phyloP scores from a whole-genome alignment of 2,888 invertebrate genomes.

The Furcula furcula region DNA sequence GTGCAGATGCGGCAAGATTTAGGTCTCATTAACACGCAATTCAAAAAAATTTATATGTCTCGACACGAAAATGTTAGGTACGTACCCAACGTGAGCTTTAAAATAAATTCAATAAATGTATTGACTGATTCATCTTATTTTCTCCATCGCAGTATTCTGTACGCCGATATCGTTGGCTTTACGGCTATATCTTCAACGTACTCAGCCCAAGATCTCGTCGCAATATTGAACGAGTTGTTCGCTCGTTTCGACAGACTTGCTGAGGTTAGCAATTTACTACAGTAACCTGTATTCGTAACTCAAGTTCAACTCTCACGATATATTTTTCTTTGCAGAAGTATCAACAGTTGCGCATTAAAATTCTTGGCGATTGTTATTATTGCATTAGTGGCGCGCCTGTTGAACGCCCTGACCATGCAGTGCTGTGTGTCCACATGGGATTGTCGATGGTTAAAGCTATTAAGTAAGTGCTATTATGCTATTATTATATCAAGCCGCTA shows the following conservation, averaged over 20 bases:
- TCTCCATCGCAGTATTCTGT: constrained; percentile 89
- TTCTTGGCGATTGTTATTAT: constrained; percentile 98
- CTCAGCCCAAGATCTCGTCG: constrained; percentile 97
- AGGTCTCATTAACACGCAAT: constrained; percentile 95
- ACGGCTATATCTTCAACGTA: constrained; percentile 97
- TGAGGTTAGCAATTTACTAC: too few relatives aligned
- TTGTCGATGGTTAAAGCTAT: constrained; percentile 98
- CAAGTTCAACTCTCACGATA: constrained; percentile 13
- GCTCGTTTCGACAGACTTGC: constrained; percentile 96
- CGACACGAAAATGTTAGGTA: constrained; percentile 97
- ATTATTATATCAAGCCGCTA: too few relatives aligned
- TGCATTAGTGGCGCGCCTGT: constrained; percentile 97
- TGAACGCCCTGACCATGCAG: constrained; percentile 94
- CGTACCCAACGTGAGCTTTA: constrained; percentile 30
- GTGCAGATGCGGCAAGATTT: constrained; percentile 98
- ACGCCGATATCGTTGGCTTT: constrained; percentile 99
- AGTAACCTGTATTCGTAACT: constrained; percentile 10
- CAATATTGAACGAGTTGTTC: constrained; percentile 97
- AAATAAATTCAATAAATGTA: constrained; percentile 5
- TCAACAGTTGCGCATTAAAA: constrained; percentile 96
- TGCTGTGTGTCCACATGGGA: constrained; percentile 97
- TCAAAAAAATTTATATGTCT: constrained; percentile 99
- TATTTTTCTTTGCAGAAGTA: constrained; percentile 86
- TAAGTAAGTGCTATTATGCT: constrained; percentile 92
- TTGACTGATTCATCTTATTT: constrained; percentile 17